Evolutionary conservation across 2,888 invertebrate species (phyloP).

Genomic region (Sesia apiformis): DNA sequence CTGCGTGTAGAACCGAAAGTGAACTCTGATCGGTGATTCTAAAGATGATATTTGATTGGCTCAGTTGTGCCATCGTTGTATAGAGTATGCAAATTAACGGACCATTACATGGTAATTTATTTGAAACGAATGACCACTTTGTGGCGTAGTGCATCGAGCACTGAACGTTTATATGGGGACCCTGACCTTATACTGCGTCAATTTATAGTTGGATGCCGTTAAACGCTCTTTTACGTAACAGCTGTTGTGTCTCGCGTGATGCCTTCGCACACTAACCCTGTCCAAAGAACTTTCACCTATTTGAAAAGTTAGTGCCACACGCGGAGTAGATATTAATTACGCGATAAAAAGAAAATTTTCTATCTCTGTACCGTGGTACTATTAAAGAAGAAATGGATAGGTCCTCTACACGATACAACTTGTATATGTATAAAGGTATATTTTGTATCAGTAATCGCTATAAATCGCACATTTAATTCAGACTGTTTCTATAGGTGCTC

Average conservation of each 20-base stretch:
- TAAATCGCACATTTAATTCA: no score
- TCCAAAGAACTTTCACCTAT: conserved; percentile 55
- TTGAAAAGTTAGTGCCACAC: conserved; percentile 3
- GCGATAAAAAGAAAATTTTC: no score
- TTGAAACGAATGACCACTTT: conserved; percentile 75
- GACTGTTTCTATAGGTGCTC: no score
- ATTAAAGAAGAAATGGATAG: no score
- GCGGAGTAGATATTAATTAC: no score
- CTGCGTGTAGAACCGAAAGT: conserved; percentile 17
- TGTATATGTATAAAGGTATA: no score
- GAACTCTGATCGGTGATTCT: conserved; percentile 18
- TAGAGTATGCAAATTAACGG: conserved; percentile 71
- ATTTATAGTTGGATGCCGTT: conserved; percentile 68
- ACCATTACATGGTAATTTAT: conserved; percentile 75
- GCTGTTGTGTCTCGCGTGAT: conserved; percentile 55
- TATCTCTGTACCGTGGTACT: no score
- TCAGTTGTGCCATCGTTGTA: conserved; percentile 26
- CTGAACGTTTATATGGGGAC: conserved; percentile 68
- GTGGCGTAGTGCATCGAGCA: conserved; percentile 68
- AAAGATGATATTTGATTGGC: conserved; percentile 36
- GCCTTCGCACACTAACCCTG: conserved; percentile 47
- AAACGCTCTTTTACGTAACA: conserved; percentile 66
- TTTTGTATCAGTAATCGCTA: no score
- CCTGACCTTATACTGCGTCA: conserved; percentile 72
- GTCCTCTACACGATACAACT: no score